Base-by-base conservation (phyloP, 2,797 vertebrate species). In the Allobates femoralis region DNA sequence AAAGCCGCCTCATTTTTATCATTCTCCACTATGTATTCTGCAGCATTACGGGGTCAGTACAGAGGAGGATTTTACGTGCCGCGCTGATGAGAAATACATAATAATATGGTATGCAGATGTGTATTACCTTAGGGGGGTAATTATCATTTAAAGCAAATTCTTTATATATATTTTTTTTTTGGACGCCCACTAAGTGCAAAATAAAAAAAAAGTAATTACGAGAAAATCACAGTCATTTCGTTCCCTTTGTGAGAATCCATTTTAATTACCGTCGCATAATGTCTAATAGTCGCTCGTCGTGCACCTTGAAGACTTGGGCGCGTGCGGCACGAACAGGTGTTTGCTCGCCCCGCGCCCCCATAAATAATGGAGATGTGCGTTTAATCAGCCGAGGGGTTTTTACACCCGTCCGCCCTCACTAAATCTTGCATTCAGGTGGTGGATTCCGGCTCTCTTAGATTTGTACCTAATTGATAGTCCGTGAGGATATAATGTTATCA, bases 401-500 rank as follows among this genome's bases (percentile, higher is more conserved):
- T 30, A 46, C 46, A 46, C 2, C 64, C 23, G 37, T 34, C 78
- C 76, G 14, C 51, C 55, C 67, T 73, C 56, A 50, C 46, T 67
- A 77, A 76, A 32, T 84, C 71, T 73, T 41, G 30, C 77, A 78
- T 74, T 90, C 86, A 28, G 82, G 90, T 89, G 28, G 74, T 14
- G 89, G 78, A 77, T 73, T 18, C 89, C 2, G 55, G 75, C 73
- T 85, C n/a, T 11, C 16, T 69, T 76, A 66, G 85, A 55, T 0
- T 0, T 21, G 15, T 88, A 71, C 89, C 79, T 60, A 88, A 69
- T 71, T 88, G 75, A 37, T 71, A 88, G 87, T 53, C 74, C 85
- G 87, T 2, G 26, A 41, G 16, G 30, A 30, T 64, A 86, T 87
- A 79, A 89, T 78, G 84, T 60, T 90, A 82, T 87, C 84, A 66